phyloP scores from a whole-genome alignment of 2,113 vertebrate genomes.

The Psephotus haematonotus region DNA sequence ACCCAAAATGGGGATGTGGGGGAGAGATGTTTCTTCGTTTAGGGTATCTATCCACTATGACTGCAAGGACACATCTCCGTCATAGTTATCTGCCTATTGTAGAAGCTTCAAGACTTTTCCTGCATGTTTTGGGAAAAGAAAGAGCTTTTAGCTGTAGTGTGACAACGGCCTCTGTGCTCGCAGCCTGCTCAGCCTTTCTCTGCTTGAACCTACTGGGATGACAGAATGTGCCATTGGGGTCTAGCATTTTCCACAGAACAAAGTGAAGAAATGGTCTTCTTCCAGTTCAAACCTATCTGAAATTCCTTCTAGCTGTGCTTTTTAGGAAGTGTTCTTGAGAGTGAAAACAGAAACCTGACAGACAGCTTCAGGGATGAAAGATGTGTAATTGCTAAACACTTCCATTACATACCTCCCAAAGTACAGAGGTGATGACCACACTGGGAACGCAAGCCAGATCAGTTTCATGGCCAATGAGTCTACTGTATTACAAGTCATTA shows the following conservation, averaged over 20 bases:
- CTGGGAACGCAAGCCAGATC: no score
- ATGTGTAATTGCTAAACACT: no score
- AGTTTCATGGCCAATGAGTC: no score
- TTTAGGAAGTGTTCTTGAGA: background rate
- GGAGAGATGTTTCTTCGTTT: background rate
- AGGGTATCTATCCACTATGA: background rate
- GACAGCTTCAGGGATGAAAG: background rate
- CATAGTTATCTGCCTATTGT: background rate
- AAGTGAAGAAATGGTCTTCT: background rate
- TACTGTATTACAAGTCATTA: no score
- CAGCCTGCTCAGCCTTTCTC: background rate
- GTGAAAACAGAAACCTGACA: background rate
- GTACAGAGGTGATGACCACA: no score
- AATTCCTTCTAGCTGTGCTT: background rate
- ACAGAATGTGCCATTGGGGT: fast-evolving
- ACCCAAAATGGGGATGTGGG: background rate
- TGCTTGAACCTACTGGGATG: background rate
- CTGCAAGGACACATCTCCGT: background rate
- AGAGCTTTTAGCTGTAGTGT: background rate
- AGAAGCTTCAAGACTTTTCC: background rate
- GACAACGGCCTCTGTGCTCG: background rate
- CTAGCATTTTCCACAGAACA: background rate
- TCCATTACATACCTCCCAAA: no score
- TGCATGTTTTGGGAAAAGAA: background rate
- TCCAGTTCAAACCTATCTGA: background rate